These are phyloP conservation scores for Pavo muticus DNA, from an alignment of 2,113 vertebrate species.

Conservation along the genomic window DNA sequence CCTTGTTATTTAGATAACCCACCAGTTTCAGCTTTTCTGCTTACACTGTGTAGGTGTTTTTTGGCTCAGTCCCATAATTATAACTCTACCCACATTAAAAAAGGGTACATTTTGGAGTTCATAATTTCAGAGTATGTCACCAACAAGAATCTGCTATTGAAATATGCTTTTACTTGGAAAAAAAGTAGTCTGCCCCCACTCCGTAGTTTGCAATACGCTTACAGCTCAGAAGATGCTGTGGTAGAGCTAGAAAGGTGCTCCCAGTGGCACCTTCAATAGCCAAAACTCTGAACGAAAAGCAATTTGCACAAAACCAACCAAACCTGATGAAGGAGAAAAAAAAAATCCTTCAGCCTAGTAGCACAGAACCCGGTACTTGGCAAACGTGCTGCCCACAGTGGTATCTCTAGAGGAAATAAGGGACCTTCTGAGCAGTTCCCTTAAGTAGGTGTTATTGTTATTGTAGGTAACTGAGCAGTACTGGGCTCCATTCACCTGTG, in stretches of 20 bases:
- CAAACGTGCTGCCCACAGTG: not conserved
- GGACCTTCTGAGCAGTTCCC: not conserved
- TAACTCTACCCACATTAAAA: not conserved
- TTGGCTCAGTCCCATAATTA: not conserved
- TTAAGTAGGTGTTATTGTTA: not conserved
- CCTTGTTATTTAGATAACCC: conserved; percentile 21
- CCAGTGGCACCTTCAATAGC: not conserved
- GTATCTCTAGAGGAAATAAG: not conserved
- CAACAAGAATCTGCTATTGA: not conserved
- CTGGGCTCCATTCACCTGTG: too few species aligned
- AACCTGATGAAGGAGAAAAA: not conserved
- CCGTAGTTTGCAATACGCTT: not conserved
- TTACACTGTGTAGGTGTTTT: not conserved
- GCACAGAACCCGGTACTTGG: not conserved
- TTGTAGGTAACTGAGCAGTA: not conserved
- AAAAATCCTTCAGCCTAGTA: not conserved
- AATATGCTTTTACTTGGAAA: not conserved
- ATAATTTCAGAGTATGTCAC: not conserved
- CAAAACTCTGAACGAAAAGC: not conserved
- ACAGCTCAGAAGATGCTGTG: not conserved
- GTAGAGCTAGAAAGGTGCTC: not conserved
- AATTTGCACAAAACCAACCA: not conserved
- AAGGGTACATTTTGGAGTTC: not conserved
- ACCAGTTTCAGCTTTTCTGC: conserved; percentile 27
- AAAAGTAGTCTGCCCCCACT: conserved; percentile 4